phyloP scores from a whole-genome alignment of 2,797 vertebrate species.

The Gymnodraco acuticeps region DNA sequence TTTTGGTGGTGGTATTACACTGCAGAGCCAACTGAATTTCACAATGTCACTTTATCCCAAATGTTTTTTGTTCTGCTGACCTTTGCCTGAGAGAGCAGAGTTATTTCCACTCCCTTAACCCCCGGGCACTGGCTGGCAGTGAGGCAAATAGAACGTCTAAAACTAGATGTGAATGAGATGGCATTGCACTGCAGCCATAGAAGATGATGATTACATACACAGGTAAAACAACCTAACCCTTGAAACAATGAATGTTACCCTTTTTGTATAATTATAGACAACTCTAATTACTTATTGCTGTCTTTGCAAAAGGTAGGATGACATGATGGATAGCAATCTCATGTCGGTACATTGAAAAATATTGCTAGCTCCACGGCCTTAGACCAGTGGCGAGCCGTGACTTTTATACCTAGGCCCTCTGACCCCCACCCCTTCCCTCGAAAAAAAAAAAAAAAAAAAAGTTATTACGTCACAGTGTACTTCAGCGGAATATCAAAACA shows the following conservation, averaged over 20 bases:
- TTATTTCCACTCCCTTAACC: slow-evolving; percentile 62
- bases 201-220: slow-evolving; percentile 12
- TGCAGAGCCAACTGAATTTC: slow-evolving; percentile 54
- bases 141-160: slow-evolving; percentile 63
- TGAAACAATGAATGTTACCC: background rate
- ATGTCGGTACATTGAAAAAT: background rate
- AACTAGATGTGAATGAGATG: slow-evolving; percentile 57
- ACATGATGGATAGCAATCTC: background rate
- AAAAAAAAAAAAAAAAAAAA: too few relatives aligned
- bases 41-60: slow-evolving; percentile 59
- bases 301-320: background rate
- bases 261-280: background rate
- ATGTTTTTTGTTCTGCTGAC: slow-evolving; percentile 68
- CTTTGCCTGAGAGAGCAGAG: slow-evolving; percentile 44
- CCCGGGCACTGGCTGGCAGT: slow-evolving; percentile 45
- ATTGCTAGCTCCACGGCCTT: slow-evolving; percentile 32
- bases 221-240: slow-evolving; percentile 16
- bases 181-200: slow-evolving; percentile 23
- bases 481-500: too few relatives aligned
- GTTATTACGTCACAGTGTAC: too few relatives aligned
- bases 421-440: too few relatives aligned
- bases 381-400: slow-evolving; percentile 4
- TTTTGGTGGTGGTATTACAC: slow-evolving; percentile 42
- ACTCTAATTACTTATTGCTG: background rate
- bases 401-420: too few relatives aligned